Base-by-base conservation (phyloP, 1,140 invertebrate species). In the Hypothenemus hampei region DNA sequence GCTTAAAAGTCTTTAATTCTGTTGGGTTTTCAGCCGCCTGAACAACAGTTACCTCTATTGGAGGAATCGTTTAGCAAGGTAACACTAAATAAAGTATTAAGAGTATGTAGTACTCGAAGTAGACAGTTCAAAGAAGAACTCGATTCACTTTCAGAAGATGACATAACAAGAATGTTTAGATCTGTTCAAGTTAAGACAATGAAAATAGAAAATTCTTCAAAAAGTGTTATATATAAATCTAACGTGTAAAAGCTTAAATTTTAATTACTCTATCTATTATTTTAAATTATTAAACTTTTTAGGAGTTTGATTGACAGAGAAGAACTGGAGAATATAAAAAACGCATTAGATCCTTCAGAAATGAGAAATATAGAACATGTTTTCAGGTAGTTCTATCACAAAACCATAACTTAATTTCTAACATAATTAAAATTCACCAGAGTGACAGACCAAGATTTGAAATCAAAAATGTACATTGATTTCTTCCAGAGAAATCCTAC, bases 401-500 rank as follows among this genome's bases (percentile, higher is more conserved):
- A 4, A 21, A 21, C 10, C 23, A 4, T 11, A 43, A 3, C 3
- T 21, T 21, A 3, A 0, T 10, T 21, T n/a, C 11, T 11, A 20
- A 22, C 4, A 22, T n/a, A 31, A 31, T 13, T 31, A 3, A n/a
- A n/a, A 6, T 43, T 8, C 11, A n/a, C 8, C 23, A 43, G 40
- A 11, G 18, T 22, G 11, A 10, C 18, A 15, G n/a, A 31, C 29
- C 35, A 22, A 11, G 5, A 33, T 43, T 18, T 41, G 2, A 57
- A 51, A 51, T 50, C 26, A 1, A 61, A 65, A 55, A 62, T 62
- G n/a, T 69, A 68, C 45, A 43, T 58, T 16, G 50, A 63, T 15
- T 69, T 69, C 47, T 64, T 68, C n/a, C 62, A 62, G 18, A 45
- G 57, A 18, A 47, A 54, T 18, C 45, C 47, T 3, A 59, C 61